Evolutionary conservation across 2,797 vertebrate genomes (phyloP).

Genomic region (Propithecus deckenii): DNA sequence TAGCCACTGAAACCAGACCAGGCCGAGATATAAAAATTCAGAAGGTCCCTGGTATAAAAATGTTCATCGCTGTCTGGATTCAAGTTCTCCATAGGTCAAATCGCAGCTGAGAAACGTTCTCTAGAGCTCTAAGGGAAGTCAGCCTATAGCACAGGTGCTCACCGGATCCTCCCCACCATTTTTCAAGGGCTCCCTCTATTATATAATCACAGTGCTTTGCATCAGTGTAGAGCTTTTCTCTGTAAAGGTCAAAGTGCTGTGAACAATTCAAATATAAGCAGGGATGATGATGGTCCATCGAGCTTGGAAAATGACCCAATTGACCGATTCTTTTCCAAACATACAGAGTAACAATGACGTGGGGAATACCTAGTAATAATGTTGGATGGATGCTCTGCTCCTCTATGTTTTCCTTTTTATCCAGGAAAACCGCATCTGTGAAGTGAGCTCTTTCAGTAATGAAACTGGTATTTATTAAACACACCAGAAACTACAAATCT

Average conservation of each 20-base stretch:
- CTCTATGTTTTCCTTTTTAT: not conserved
- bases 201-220: not conserved
- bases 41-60: not conserved
- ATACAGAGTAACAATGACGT: not conserved
- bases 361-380: not conserved
- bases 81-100: not conserved
- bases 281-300: not conserved
- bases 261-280: not conserved
- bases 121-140: not conserved
- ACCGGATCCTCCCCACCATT: not conserved
- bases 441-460: slow-evolving; percentile 27
- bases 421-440: not conserved
- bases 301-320: not conserved
- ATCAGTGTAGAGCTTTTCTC: not conserved
- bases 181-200: not conserved
- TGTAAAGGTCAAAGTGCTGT: slow-evolving; percentile 15
- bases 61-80: not conserved
- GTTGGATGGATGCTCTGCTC: not conserved
- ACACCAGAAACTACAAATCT: slow-evolving; percentile 48
- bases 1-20: not conserved
- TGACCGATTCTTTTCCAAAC: not conserved
- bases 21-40: not conserved
- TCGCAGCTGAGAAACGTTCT: not conserved
- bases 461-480: slow-evolving; percentile 67
- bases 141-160: no score